Evolutionary conservation across 2,888 invertebrate species (phyloP).

Genomic region (Brachyopa scutellaris): DNA sequence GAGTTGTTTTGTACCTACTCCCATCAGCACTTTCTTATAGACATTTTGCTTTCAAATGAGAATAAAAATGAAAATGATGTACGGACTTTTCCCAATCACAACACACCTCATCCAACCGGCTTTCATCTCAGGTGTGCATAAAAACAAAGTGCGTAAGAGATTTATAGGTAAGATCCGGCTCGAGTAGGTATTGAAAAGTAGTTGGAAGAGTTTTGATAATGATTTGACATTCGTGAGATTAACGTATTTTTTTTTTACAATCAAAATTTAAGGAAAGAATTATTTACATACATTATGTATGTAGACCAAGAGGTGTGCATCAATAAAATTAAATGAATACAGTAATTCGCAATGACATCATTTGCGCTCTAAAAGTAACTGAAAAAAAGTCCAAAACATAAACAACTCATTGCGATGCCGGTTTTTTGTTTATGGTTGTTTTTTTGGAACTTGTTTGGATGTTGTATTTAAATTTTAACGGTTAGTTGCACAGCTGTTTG

Average conservation of each 20-base stretch:
- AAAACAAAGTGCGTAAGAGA: constrained; percentile 25
- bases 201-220: neutral
- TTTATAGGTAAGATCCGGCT: constrained; percentile 29
- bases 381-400: neutral
- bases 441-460: constrained; percentile 40
- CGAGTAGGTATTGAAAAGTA: neutral
- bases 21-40: constrained; percentile 40
- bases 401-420: constrained; percentile 28
- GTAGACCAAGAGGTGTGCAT: neutral
- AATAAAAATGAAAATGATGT: neutral
- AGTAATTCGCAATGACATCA: constrained; percentile 52
- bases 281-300: no score
- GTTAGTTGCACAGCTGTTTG: constrained; percentile 9
- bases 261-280: no score
- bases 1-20: neutral
- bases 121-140: constrained; percentile 24
- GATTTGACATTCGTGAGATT: neutral
- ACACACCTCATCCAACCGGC: neutral
- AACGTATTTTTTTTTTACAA: neutral
- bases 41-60: neutral
- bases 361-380: constrained; percentile 14
- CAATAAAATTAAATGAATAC: neutral
- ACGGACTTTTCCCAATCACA: neutral
- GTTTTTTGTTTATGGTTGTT: constrained; percentile 17
- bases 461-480: constrained; percentile 41